These are phyloP conservation scores for Heliconius congener DNA, from an alignment of 1,140 invertebrate genomes.

Conservation along the genomic window DNA sequence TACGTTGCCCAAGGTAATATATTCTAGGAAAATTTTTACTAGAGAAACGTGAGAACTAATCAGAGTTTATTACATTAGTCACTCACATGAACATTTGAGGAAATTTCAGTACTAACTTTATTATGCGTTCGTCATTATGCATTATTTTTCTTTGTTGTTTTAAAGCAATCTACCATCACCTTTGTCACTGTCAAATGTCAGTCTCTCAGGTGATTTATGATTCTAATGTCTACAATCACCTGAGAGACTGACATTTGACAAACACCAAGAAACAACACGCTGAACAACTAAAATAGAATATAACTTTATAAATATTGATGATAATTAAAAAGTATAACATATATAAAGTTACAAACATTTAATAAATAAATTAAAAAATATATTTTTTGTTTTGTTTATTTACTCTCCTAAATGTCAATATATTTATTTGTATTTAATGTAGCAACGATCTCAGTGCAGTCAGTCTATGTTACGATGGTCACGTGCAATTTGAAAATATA, in stretches of 20 bases:
- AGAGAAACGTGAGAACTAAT: not conserved
- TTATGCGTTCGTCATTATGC: conserved; percentile 5
- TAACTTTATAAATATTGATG: too few relatives aligned
- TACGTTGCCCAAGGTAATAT: conserved; percentile 15
- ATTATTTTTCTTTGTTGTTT: conserved; percentile 22
- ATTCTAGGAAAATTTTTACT: conserved; percentile 28
- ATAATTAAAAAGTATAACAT: too few relatives aligned
- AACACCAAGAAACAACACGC: not conserved
- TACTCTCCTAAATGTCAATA: too few relatives aligned
- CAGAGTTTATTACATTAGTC: not conserved
- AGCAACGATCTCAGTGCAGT: too few relatives aligned
- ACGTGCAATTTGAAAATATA: too few relatives aligned
- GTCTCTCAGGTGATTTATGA: not conserved
- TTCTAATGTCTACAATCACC: not conserved
- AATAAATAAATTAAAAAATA: too few relatives aligned
- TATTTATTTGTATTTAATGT: too few relatives aligned
- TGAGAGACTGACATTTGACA: too few relatives aligned
- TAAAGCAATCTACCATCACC: not conserved
- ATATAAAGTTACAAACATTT: too few relatives aligned
- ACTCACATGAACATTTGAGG: not conserved
- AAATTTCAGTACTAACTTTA: not conserved
- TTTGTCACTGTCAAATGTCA: conserved; percentile 19
- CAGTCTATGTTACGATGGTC: too few relatives aligned
- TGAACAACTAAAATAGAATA: not conserved
- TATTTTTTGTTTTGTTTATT: too few relatives aligned